phyloP scores from a whole-genome alignment of 1,140 invertebrate genomes.

The Caenorhabditis latens region DNA sequence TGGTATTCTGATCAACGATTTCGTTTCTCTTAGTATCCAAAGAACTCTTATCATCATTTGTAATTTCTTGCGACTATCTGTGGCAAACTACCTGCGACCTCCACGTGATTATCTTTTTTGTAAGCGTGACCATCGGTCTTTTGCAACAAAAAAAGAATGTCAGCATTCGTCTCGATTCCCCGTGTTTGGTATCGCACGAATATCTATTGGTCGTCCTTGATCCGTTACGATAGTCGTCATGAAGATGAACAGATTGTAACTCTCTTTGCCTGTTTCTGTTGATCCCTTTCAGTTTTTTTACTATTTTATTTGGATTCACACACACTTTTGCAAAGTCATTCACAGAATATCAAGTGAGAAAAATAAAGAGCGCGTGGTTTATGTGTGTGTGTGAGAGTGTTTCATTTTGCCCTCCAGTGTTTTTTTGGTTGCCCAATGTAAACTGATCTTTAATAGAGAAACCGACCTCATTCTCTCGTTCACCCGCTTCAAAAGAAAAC shows the following conservation, averaged over 20 bases:
- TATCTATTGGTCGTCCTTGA: conserved; percentile 46
- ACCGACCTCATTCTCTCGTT: background rate
- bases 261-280: background rate
- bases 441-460: conserved; percentile 12
- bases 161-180: background rate
- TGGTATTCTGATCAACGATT: background rate
- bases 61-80: background rate
- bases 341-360: background rate
- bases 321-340: conserved; percentile 16
- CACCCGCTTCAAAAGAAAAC: background rate
- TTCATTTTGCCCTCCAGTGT: background rate
- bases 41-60: conserved; percentile 35
- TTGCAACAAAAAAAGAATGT: background rate
- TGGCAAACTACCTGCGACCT: conserved; percentile 14
- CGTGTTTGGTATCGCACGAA: conserved; percentile 28
- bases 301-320: background rate
- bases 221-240: conserved; percentile 25
- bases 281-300: background rate
- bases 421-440: conserved; percentile 14
- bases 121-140: conserved; percentile 43
- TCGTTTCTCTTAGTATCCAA: conserved; percentile 14
- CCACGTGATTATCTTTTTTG: conserved; percentile 44
- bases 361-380: background rate
- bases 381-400: background rate
- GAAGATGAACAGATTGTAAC: conserved; percentile 31